Evolutionary conservation across 1,140 invertebrate species (phyloP).

Genomic region (Drosophila tristis): DNA sequence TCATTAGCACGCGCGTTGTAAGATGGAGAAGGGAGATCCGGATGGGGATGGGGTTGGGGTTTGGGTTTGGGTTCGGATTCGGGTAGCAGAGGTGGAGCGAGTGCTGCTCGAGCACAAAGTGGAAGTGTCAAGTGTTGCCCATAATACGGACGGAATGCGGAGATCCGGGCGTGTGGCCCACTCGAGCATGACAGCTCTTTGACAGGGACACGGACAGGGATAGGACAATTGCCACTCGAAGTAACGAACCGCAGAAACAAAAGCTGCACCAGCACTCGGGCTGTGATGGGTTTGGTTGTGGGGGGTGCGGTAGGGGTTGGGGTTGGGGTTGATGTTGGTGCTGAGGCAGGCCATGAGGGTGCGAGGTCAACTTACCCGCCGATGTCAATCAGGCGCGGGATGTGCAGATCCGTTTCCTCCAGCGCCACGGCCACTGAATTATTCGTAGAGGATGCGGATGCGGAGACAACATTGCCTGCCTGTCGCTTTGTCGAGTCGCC

Average conservation of each 20-base stretch:
- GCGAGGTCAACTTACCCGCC: conserved; percentile 71
- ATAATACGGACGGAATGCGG: conserved; percentile 63
- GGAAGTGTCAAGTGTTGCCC: conserved; percentile 83
- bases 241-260: conserved; percentile 77
- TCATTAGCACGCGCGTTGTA: conserved; percentile 75
- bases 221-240: conserved; percentile 78
- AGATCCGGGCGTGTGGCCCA: conserved; percentile 50
- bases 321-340: not conserved
- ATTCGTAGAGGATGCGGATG: conserved; percentile 54
- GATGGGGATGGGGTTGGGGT: not conserved
- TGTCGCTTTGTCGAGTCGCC: no score
- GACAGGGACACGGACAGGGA: conserved; percentile 59
- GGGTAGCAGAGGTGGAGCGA: not conserved
- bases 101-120: conserved; percentile 51
- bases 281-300: not conserved
- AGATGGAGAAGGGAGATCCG: not conserved
- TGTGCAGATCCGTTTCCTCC: conserved; percentile 86
- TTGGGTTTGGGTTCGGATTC: no score
- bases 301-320: not conserved
- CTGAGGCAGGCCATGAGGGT: not conserved
- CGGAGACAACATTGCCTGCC: conserved; percentile 22
- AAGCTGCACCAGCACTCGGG: conserved; percentile 22
- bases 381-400: conserved; percentile 86
- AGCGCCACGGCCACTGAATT: conserved; percentile 54
- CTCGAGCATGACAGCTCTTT: conserved; percentile 75